Evolutionary conservation across 2,888 invertebrate genomes (phyloP).

Genomic region (Lasioglossum lativentre): DNA sequence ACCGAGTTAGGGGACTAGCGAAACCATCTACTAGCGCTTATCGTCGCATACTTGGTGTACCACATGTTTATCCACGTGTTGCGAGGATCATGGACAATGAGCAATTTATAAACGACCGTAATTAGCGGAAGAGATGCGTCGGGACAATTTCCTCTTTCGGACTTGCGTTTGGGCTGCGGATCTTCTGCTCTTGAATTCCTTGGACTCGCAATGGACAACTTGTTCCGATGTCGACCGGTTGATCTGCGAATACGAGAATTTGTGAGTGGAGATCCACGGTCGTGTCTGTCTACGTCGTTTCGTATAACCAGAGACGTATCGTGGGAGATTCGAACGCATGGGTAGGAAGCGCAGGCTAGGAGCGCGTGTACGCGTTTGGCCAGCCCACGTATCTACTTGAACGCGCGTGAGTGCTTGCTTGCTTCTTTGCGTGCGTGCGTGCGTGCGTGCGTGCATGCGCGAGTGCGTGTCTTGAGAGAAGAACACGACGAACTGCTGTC

Average conservation of each 20-base stretch:
- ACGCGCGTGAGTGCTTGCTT: not conserved
- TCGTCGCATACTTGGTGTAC: not conserved
- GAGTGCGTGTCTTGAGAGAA: not conserved
- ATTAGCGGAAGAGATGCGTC: not conserved
- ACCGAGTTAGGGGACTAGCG: not conserved
- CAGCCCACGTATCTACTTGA: constrained; percentile 50
- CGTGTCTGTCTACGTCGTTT: not conserved
- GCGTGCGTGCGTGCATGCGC: not conserved
- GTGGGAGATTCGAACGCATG: constrained; percentile 68
- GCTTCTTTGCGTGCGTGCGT: not conserved
- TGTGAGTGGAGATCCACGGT: not conserved
- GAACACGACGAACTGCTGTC: constrained; percentile 52
- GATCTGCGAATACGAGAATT: not conserved
- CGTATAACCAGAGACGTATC: constrained; percentile 6
- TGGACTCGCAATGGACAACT: not conserved
- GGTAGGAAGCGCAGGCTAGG: constrained; percentile 37
- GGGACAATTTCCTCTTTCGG: not conserved
- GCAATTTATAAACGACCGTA: not conserved
- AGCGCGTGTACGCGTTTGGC: constrained; percentile 52
- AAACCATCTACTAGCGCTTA: not conserved
- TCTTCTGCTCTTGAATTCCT: too few species aligned
- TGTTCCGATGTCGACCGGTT: not conserved
- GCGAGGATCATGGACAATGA: not conserved
- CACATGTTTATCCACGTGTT: not conserved
- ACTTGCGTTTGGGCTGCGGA: not conserved